Evolutionary conservation across 2,113 vertebrate genomes (phyloP), one percentile per base, ranked within the genome.

Genomic region (Alaudala cheleensis): DNA sequence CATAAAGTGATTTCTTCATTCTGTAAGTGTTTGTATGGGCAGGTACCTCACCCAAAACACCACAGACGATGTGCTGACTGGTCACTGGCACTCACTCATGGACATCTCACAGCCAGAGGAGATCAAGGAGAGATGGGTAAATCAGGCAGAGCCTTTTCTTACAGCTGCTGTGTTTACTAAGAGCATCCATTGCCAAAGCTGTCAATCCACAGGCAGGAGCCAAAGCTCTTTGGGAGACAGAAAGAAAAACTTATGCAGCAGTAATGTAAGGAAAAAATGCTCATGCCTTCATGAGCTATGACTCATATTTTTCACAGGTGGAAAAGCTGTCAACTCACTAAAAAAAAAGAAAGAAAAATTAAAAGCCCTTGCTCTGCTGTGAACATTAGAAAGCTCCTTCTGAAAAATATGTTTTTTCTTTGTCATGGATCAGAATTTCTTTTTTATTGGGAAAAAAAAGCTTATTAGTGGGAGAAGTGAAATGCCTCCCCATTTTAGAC

Each of bases 291-390:
- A 42, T 70, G 88, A 94, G 67, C 51, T 86, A 25, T 95, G 86
- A 97, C 21, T 90, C 76, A 22, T 67, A 71, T 58, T 94, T 90
- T 90, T 95, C 86, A 93, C 76, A 93, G 86, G 88, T 97, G 67
- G 39, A 92, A 97, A 95, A 90, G 26, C 62, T 82, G 64, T 66
- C 58, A 82, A 61, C 49, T 88, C 34, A 61, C 62, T 80, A 31
- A 60, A 91, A 86, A 56, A 49, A 16, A 9, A 5, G 4, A 42
- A 4, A 26, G 5, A 45, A 71, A 56, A 64, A 47, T 34, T 10
- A 31, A 7, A 81, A 86, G 17, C 56, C 23, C 39, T 78, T 67
- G 20, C 74, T 87, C 62, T 3, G 1, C 58, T 92, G 21, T 50
- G 50, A 93, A 66, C 45, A 54, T 86, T 82, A 86, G 74, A 82